Base-by-base conservation (phyloP, 2,797 vertebrate genomes). In the Synaphobranchus kaupii region DNA sequence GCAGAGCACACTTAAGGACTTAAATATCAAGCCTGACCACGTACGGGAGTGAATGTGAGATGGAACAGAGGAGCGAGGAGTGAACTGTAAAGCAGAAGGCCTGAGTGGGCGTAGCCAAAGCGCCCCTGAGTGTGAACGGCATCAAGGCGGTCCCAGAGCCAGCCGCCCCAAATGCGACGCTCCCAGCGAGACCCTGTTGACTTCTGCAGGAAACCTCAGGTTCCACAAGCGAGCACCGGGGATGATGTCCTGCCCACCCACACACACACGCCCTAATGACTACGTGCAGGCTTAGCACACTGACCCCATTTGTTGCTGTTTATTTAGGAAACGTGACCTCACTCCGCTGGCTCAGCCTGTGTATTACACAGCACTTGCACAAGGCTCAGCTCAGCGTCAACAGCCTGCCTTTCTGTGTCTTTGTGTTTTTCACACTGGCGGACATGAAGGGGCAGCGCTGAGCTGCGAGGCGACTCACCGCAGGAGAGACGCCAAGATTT, bases 321-420 rank as follows among this genome's bases (percentile, higher is more conserved):
- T 84, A 50, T 56, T 76, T 87, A 48, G 13, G 68, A 76, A 47
- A 78, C 4, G 44, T 76, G 82, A 87, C 86, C 66, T 76, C 83
- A 84, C 82, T 76, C 1, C 13, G 13, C 50, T 76, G 63, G 39
- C 52, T 84, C 66, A 84, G 39, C 20, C 73, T n/a, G 52, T 5
- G 22, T 25, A 20, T 66, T 66, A 83, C 86, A 50, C 60, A 22
- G 80, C 47, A 47, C 20, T 12, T 31, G 15, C 56, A 22, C 60
- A 34, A 28, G 78, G 28, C 81, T 47, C 86, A 86, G 44, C n/a
- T 86, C 82, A 22, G 47, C 82, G 10, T 7, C 50, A 83, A 56
- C 25, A 83, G 52, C 12, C 3, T 15, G 48, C 20, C 20, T 81
- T 25, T 82, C 10, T 58, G 25, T 15, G 28, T 25, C 25, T 47